Percentiles rank a stretch among this genome's conserved stretches.
Conservation (phyloP, 2,888 invertebrate genomes). For the Barypeithes pellucidus region DNA sequence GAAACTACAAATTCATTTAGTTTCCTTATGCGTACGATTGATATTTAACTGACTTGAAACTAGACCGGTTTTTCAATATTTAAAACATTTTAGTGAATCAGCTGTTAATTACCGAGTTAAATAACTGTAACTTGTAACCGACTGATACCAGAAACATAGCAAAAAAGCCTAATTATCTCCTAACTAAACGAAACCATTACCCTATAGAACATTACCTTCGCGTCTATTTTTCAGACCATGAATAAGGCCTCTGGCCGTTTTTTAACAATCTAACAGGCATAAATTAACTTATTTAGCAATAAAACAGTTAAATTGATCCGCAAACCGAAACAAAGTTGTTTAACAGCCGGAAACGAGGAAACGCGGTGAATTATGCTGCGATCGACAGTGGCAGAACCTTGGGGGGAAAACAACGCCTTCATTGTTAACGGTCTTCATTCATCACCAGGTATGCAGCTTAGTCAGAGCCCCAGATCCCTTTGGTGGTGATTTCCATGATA, state of each 20-base stretch:
- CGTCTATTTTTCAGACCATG: conserved; percentile 7
- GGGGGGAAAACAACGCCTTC: too few species aligned
- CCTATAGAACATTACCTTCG: background rate
- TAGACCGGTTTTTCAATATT: too few species aligned
- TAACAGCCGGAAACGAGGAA: conserved; percentile 41
- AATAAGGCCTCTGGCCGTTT: background rate
- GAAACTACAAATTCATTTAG: too few species aligned
- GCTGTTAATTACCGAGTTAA: too few species aligned
- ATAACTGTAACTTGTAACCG: too few species aligned
- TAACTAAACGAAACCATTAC: background rate
- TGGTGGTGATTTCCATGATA: too few species aligned
- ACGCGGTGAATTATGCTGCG: conserved; percentile 32
- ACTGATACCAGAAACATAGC: background rate
- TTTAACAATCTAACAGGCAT: conserved; percentile 17
- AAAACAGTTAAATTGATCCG: conserved; percentile 44
- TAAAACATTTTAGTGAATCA: too few species aligned
- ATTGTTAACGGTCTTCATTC: too few species aligned
- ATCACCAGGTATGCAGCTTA: too few species aligned
- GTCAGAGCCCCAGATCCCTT: too few species aligned
- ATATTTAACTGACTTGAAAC: too few species aligned
- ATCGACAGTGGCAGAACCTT: background rate
- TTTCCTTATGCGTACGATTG: too few species aligned
- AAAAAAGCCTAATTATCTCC: background rate
- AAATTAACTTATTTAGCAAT: conserved; percentile 43
- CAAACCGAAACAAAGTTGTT: conserved; percentile 47